Evolutionary conservation across 2,797 vertebrate species (phyloP).

Genomic region (Thamnophis elegans): DNA sequence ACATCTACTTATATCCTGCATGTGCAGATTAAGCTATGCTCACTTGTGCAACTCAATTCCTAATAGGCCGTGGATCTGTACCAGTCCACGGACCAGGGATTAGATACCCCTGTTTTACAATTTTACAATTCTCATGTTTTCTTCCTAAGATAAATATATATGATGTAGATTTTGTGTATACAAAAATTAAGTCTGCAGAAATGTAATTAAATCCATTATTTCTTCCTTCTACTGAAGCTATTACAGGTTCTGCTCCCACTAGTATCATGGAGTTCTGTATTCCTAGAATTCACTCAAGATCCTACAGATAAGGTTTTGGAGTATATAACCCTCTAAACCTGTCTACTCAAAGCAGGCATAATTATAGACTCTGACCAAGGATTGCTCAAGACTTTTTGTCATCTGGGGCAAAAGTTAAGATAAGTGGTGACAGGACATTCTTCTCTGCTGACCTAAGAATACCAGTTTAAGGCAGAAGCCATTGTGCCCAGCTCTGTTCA

Average conservation of each 20-base stretch:
- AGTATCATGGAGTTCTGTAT: neutral
- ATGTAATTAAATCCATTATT: neutral
- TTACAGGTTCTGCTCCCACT: neutral
- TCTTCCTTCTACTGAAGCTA: neutral
- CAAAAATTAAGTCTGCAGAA: neutral
- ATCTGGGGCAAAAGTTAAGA: neutral
- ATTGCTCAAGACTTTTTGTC: neutral
- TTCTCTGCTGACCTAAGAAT: neutral
- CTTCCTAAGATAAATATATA: neutral
- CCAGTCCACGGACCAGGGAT: fast-evolving
- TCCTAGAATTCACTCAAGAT: neutral
- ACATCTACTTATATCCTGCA: too few species aligned
- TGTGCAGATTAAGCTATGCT: too few species aligned
- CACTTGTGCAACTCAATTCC: too few species aligned
- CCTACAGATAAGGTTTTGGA: neutral
- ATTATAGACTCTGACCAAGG: neutral
- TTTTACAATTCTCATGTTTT: neutral
- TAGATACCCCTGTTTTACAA: neutral
- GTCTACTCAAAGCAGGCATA: neutral
- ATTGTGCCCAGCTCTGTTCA: neutral
- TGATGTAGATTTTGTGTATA: neutral
- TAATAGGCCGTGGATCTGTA: too few species aligned
- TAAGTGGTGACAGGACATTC: neutral
- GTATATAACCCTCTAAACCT: neutral
- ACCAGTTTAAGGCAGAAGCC: neutral